Conservation (phyloP, 2,797 vertebrate species). For the Argya squamiceps region DNA sequence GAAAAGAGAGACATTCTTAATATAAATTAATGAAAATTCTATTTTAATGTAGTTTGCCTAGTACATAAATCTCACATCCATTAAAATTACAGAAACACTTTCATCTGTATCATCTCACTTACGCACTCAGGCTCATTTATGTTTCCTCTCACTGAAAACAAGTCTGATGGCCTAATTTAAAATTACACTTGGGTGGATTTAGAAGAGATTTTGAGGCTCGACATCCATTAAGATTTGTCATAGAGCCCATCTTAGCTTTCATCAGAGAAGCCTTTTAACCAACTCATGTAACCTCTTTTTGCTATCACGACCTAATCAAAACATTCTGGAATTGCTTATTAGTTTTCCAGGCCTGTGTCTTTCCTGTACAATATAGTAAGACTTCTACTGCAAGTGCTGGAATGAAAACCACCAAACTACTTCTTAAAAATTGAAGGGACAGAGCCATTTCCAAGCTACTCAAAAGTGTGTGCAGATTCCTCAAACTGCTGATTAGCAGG, state of each 20-base stretch:
- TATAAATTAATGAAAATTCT: constrained; percentile 38
- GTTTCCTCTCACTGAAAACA: background rate
- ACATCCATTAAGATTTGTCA: background rate
- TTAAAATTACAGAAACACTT: constrained; percentile 56
- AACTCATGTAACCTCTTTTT: background rate
- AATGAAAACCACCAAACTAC: background rate
- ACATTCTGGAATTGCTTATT: background rate
- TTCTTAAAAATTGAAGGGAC: background rate
- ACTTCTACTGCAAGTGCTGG: background rate
- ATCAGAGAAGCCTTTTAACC: background rate
- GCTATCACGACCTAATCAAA: background rate
- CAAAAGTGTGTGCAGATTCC: background rate
- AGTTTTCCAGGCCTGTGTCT: background rate
- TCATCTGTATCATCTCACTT: constrained; percentile 6
- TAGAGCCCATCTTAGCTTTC: background rate
- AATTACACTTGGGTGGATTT: background rate
- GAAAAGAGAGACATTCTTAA: constrained; percentile 5
- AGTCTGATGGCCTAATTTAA: background rate
- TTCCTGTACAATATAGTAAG: background rate
- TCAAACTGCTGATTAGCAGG: background rate
- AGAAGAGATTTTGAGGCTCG: background rate
- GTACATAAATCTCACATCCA: constrained; percentile 22
- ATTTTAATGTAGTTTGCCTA: constrained; percentile 23
- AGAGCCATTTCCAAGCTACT: background rate
- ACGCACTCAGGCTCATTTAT: constrained; percentile 12